phyloP scores from a whole-genome alignment of 1,140 invertebrate genomes.

The Diabrotica undecimpunctata region DNA sequence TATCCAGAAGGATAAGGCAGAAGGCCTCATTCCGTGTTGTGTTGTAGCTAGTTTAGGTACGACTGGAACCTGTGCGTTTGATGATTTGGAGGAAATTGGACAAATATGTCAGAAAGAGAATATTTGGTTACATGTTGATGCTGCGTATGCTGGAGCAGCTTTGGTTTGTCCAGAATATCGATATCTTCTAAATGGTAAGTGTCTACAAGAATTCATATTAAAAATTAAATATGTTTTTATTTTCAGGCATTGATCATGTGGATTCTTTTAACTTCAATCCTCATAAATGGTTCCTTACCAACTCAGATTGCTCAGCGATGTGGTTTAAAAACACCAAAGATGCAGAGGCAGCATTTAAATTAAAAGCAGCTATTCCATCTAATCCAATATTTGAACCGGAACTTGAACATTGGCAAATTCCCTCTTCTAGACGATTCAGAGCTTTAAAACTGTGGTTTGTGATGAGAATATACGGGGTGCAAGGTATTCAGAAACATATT shows the following conservation, averaged over 20 bases:
- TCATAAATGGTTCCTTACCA: constrained; percentile 89
- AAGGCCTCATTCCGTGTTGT: constrained; percentile 75
- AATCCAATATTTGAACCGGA: constrained; percentile 68
- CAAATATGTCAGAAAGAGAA: constrained; percentile 71
- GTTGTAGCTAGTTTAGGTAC: constrained; percentile 87
- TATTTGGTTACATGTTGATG: constrained; percentile 86
- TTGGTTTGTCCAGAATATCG: constrained; percentile 89
- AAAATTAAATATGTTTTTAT: not conserved
- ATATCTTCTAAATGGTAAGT: constrained; percentile 66
- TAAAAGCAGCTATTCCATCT: constrained; percentile 65
- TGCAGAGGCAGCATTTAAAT: constrained; percentile 81
- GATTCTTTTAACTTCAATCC: constrained; percentile 89
- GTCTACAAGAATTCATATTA: not conserved
- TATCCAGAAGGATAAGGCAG: constrained; percentile 67
- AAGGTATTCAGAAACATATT: constrained; percentile 75
- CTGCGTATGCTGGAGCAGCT: constrained; percentile 84
- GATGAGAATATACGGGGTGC: constrained; percentile 75
- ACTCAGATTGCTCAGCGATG: constrained; percentile 87
- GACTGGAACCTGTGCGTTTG: constrained; percentile 89
- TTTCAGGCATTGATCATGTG: constrained; percentile 62
- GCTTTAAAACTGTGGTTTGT: constrained; percentile 95
- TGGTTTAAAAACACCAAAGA: constrained; percentile 80
- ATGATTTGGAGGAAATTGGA: constrained; percentile 79
- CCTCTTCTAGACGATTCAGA: constrained; percentile 84
- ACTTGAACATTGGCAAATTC: constrained; percentile 92